A percentile compares a stretch with the other conserved stretches of the same genome.
Conservation (phyloP, 53 echinoderm and acorn worm genomes). For the Antedon mediterranea region DNA sequence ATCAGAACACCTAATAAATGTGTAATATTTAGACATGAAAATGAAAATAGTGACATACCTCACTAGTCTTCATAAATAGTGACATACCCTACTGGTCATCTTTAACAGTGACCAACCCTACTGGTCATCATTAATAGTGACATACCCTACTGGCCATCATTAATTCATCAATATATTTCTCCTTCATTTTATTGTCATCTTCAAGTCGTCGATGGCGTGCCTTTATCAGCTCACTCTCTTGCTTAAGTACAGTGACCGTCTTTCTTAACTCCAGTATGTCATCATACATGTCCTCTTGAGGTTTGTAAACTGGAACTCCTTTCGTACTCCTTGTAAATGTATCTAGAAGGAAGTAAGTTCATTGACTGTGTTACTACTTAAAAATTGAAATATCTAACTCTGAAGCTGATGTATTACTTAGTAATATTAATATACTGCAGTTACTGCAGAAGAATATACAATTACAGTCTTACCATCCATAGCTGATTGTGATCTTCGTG, state of each 20-base stretch:
- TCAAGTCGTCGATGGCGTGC: constrained; percentile 74
- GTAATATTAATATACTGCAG: too few relatives aligned
- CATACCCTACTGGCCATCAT: constrained; percentile 71
- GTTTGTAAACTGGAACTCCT: constrained; percentile 72
- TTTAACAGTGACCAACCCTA: constrained; percentile 43
- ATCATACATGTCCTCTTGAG: constrained; percentile 97
- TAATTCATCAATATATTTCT: constrained; percentile 83
- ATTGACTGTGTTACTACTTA: too few relatives aligned
- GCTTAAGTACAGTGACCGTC: constrained; percentile 59
- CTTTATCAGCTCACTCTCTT: constrained; percentile 64
- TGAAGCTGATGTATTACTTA: too few relatives aligned
- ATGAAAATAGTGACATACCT: too few relatives aligned
- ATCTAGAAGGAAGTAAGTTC: too few relatives aligned
- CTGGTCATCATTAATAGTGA: constrained; percentile 8
- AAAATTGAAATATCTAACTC: too few relatives aligned
- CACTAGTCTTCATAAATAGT: constrained; percentile 14
- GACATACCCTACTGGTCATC: constrained; percentile 37
- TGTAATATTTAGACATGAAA: too few relatives aligned
- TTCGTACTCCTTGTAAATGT: constrained; percentile 35
- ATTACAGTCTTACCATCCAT: constrained; percentile 44
- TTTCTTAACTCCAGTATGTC: constrained; percentile 90
- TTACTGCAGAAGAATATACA: too few relatives aligned
- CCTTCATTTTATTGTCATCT: constrained; percentile 88
- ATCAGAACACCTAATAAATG: too few relatives aligned
- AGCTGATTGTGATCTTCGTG: constrained; percentile 34